Evolutionary conservation across 2,888 invertebrate genomes (phyloP), one percentile per base, ranked within the genome.

Genomic region (Rhyacophila evoluta): DNA sequence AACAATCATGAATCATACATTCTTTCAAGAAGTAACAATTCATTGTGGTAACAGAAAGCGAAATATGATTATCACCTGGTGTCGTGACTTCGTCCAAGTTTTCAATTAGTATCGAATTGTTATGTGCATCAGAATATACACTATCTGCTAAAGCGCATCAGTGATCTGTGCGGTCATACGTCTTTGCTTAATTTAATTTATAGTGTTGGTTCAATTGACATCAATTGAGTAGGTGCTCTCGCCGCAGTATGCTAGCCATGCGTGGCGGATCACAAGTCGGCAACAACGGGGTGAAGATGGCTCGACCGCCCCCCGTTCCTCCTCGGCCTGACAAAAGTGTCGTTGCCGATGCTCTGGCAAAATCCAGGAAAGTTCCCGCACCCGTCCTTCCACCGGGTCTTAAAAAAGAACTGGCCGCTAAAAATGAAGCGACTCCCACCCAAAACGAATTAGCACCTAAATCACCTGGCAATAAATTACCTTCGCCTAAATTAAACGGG

Each of bases 281-380:
- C 33, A 75, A 73, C 36, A 74, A 77, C 39, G 80, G 80, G 72
- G 82, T 77, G 74, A 82, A 82, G 74, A 82, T 89, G 76, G 89
- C 91, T 85, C 92, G 93, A 80, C 93, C 94, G 83, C 95, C 95
- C 83, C 95, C 95, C 84, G 95, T 95, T 83, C 95, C 95, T 78
- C 95, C 95, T 83, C 90, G 95, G 84, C 95, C 95, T 78, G 94
- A 93, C 86, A 92, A 93, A 85, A 93, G 91, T 84, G 90, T 93
- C 84, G 93, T 94, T 76, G 93, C 93, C 76, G 94, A 93, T 87
- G 93, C 94, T 77, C 88, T 94, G 82, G 93, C 94, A 81, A 93
- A 93, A 87, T 90, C 91, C 75, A 89, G 92, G 84, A 90, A 88
- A 86, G 89, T 89, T 77, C 82, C 82, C n/a, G 80, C 81, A 2